phyloP scores from a whole-genome alignment of 2,113 vertebrate species.

The Ia io region DNA sequence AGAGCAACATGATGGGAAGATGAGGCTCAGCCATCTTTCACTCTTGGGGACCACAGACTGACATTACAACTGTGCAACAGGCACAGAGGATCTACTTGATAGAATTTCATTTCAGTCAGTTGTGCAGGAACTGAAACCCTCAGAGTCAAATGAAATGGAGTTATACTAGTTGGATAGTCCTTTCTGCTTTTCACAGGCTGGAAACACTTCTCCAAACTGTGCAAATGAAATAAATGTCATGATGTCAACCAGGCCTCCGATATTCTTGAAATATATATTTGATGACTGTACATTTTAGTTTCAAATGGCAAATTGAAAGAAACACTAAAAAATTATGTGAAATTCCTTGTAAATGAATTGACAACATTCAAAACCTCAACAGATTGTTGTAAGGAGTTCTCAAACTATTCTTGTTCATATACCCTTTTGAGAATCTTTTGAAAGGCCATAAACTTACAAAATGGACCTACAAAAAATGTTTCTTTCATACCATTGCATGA shows the following conservation, averaged over 20 bases:
- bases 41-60: not conserved
- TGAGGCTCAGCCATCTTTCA: not conserved
- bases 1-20: not conserved
- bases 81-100: not conserved
- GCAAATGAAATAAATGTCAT: conserved; percentile 3
- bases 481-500: not conserved
- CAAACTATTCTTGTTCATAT: not conserved
- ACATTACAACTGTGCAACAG: not conserved
- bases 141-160: not conserved
- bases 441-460: not conserved
- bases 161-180: not conserved
- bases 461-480: not conserved
- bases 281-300: not conserved
- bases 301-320: conserved; percentile 15
- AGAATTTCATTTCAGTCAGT: not conserved
- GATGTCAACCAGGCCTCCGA: not conserved
- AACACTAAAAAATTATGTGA: not conserved
- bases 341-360: not conserved
- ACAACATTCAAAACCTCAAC: not conserved
- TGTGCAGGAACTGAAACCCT: not conserved
- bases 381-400: not conserved
- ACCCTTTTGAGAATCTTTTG: not conserved
- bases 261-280: not conserved
- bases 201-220: not conserved
- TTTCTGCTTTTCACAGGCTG: conserved; percentile 16